Conservation (phyloP, 1,140 invertebrate species). For the Holotrichia oblita region DNA sequence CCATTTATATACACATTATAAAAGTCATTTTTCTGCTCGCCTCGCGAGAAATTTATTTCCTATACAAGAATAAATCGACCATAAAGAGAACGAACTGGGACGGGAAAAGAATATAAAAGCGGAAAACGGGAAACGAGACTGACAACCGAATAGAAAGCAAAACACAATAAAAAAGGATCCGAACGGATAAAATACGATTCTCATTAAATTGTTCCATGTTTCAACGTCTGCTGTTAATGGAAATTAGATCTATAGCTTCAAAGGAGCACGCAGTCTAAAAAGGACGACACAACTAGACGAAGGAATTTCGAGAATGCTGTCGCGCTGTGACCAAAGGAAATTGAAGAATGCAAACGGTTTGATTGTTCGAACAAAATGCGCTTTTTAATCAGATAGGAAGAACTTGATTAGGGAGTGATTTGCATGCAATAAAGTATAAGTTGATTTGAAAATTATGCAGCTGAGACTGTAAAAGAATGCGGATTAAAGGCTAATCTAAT, state of each 20-base stretch:
- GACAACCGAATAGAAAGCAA: neutral
- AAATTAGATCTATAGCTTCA: slow-evolving; percentile 19
- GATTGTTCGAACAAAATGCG: neutral
- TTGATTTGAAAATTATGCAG: neutral
- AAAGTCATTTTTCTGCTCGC: slow-evolving; percentile 9
- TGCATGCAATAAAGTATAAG: neutral
- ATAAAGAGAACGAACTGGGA: neutral
- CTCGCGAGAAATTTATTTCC: slow-evolving; percentile 4
- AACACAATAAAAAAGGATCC: slow-evolving; percentile 28
- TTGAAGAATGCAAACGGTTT: neutral
- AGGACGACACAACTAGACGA: neutral
- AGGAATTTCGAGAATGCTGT: neutral
- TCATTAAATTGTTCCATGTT: slow-evolving; percentile 28
- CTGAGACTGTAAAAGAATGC: no score
- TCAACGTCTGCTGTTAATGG: slow-evolving; percentile 28
- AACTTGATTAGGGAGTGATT: neutral
- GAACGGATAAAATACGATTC: slow-evolving; percentile 15
- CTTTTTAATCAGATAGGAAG: neutral
- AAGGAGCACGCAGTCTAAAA: neutral
- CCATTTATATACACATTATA: slow-evolving; percentile 31
- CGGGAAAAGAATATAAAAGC: slow-evolving; percentile 5
- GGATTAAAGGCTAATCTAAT: no score
- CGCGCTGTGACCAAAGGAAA: neutral
- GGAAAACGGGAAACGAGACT: neutral
- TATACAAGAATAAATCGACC: slow-evolving; percentile 14